These are phyloP conservation scores for Sibirionetta formosa DNA, from an alignment of 2,797 vertebrate species.

Conservation along the genomic window DNA sequence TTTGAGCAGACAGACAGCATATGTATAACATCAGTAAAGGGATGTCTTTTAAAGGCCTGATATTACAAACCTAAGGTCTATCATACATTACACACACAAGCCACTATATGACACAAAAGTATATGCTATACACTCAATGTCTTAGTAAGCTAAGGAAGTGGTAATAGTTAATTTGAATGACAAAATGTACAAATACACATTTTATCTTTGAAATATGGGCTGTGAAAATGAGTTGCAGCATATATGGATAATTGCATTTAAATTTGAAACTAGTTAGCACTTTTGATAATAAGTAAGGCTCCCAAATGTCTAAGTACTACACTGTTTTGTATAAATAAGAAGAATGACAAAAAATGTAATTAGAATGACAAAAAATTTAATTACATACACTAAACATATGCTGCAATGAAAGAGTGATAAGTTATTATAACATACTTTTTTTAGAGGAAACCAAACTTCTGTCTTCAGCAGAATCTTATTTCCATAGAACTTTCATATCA, in stretches of 20 bases:
- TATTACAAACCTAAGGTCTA: neutral
- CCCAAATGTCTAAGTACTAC: slow-evolving; percentile 11
- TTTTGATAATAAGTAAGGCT: slow-evolving; percentile 55
- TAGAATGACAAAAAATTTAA: slow-evolving; percentile 29
- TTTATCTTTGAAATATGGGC: slow-evolving; percentile 62
- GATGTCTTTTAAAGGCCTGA: neutral
- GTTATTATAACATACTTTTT: neutral
- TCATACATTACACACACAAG: neutral
- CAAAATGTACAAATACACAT: slow-evolving; percentile 52
- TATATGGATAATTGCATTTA: slow-evolving; percentile 63
- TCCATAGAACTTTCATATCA: neutral
- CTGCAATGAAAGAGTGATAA: neutral
- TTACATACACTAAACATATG: slow-evolving; percentile 1
- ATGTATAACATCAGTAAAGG: neutral
- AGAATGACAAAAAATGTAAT: slow-evolving; percentile 35
- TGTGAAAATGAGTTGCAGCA: slow-evolving; percentile 58
- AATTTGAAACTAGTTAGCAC: slow-evolving; percentile 59
- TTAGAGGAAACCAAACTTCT: neutral
- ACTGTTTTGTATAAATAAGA: slow-evolving; percentile 53
- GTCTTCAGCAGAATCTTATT: neutral
- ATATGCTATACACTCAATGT: neutral
- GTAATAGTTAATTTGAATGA: slow-evolving; percentile 41
- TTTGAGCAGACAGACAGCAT: neutral
- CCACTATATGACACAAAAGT: neutral
- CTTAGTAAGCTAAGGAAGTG: neutral